These are phyloP conservation scores for Drosophila affinis DNA, from an alignment of 2,888 invertebrate genomes.

Conservation along the genomic window DNA sequence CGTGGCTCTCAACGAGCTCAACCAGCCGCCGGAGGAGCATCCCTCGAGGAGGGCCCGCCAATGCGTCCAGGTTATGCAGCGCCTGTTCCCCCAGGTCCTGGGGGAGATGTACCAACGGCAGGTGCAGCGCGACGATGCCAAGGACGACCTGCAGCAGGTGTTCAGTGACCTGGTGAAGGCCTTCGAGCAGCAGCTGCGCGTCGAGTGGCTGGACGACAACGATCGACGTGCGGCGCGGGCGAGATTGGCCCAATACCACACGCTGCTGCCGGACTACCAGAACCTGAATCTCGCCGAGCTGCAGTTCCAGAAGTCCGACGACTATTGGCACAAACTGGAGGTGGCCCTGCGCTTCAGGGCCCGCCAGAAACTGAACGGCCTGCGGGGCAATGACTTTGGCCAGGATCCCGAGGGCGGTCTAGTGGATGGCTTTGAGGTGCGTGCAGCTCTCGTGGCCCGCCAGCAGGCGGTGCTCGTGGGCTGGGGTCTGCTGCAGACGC, in stretches of 20 bases:
- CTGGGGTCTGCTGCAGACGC: conserved; percentile 77
- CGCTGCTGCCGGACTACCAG: conserved; percentile 67
- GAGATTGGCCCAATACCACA: conserved; percentile 60
- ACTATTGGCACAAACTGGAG: conserved; percentile 74
- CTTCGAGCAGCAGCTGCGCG: conserved; percentile 61
- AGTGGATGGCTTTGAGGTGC: conserved; percentile 69
- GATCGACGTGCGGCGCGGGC: conserved; percentile 66
- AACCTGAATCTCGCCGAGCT: conserved; percentile 55
- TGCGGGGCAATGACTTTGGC: conserved; percentile 56
- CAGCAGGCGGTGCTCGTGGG: conserved; percentile 70
- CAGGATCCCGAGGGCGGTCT: conserved; percentile 27
- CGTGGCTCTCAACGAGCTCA: conserved; percentile 62
- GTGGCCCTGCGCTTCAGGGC: conserved; percentile 61
- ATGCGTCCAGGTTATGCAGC: conserved; percentile 67
- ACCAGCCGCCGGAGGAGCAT: conserved; percentile 46
- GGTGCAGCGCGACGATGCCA: conserved; percentile 52
- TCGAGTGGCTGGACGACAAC: conserved; percentile 76
- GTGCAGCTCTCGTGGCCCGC: conserved; percentile 54
- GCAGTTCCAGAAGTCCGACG: conserved; percentile 55
- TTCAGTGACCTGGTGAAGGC: conserved; percentile 65
- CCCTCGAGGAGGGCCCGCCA: conserved; percentile 52
- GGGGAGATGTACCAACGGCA: conserved; percentile 76
- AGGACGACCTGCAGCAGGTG: conserved; percentile 64
- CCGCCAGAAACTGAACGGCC: conserved; percentile 53
- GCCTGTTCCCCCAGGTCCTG: conserved; percentile 75